phyloP scores from a whole-genome alignment of 2,797 vertebrate genomes.

The Eupleurogrammus muticus region DNA sequence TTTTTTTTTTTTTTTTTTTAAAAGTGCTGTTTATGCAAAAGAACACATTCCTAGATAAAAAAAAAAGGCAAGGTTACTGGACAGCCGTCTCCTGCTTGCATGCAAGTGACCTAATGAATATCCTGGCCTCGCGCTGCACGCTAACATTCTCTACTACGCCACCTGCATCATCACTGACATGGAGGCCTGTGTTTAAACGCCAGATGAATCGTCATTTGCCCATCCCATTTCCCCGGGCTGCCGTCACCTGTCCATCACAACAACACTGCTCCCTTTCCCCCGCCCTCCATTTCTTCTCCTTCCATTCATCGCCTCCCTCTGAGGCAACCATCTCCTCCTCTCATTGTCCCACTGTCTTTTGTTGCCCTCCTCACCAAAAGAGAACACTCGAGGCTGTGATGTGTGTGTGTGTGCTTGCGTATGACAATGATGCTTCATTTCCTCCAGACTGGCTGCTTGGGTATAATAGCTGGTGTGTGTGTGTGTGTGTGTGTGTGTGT shows the following conservation, averaged over 20 bases:
- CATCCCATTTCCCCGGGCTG: conserved; percentile 33
- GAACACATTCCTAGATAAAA: conserved; percentile 24
- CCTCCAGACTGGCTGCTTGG: conserved; percentile 61
- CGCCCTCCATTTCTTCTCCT: conserved; percentile 42
- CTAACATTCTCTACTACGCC: conserved; percentile 20
- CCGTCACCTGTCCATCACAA: conserved; percentile 62
- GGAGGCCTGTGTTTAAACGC: conserved; percentile 41
- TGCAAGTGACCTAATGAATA: conserved; percentile 42
- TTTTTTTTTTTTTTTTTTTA: conserved; percentile 3
- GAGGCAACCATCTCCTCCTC: conserved; percentile 61
- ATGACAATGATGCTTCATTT: conserved; percentile 75
- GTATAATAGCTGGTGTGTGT: conserved; percentile 61
- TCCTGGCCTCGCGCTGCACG: conserved; percentile 18
- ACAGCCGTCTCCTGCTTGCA: conserved; percentile 21
- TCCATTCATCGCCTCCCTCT: conserved; percentile 51
- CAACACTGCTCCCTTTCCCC: conserved; percentile 53
- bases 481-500: conserved; percentile 36
- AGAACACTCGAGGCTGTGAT: conserved; percentile 57
- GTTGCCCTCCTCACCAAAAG: conserved; percentile 64
- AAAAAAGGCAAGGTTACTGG: conserved; percentile 45
- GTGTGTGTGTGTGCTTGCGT: conserved; percentile 30
- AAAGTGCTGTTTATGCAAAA: conserved; percentile 43
- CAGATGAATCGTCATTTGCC: conserved; percentile 44
- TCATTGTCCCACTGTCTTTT: conserved; percentile 71
- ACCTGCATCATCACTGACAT: conserved; percentile 26